These are phyloP conservation scores for Gadus macrocephalus DNA, from an alignment of 2,113 vertebrate species.

Conservation along the genomic window DNA sequence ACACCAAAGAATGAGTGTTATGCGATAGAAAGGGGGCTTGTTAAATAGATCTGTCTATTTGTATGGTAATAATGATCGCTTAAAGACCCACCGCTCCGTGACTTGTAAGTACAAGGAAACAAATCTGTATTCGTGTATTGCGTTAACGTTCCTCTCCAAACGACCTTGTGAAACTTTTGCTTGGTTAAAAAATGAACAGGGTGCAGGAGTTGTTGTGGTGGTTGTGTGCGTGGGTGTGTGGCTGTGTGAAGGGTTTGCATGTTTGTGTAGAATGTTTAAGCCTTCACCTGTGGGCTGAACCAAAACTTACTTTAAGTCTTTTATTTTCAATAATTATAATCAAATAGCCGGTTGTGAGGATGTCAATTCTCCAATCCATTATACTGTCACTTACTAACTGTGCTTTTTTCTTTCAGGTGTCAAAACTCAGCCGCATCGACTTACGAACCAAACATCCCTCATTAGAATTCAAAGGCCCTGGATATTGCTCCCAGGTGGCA, in stretches of 20 bases:
- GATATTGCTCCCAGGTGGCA: slow-evolving; percentile 33
- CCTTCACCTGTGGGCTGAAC: too few relatives aligned
- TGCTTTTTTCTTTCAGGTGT: neutral
- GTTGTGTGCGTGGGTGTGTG: neutral
- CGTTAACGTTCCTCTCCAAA: slow-evolving; percentile 61
- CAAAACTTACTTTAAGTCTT: too few relatives aligned
- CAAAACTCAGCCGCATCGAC: neutral
- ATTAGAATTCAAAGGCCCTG: slow-evolving; percentile 47
- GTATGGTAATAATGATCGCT: slow-evolving; percentile 83
- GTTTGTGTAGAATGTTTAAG: too few relatives aligned
- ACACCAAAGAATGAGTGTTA: slow-evolving; percentile 78
- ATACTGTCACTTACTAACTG: neutral
- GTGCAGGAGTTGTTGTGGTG: slow-evolving; percentile 15
- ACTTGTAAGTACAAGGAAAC: slow-evolving; percentile 73
- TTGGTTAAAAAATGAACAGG: slow-evolving; percentile 68
- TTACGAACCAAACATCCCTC: slow-evolving; percentile 25
- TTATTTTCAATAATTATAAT: too few relatives aligned
- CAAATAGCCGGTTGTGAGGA: too few relatives aligned
- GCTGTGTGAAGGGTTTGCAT: neutral
- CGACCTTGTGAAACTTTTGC: slow-evolving; percentile 78
- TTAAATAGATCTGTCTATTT: slow-evolving; percentile 86
- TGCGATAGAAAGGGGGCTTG: slow-evolving; percentile 76
- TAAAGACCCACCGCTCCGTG: slow-evolving; percentile 69
- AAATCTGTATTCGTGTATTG: slow-evolving; percentile 72
- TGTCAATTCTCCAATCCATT: too few relatives aligned